phyloP scores from a whole-genome alignment of 2,113 vertebrate genomes.

The Alosa alosa region DNA sequence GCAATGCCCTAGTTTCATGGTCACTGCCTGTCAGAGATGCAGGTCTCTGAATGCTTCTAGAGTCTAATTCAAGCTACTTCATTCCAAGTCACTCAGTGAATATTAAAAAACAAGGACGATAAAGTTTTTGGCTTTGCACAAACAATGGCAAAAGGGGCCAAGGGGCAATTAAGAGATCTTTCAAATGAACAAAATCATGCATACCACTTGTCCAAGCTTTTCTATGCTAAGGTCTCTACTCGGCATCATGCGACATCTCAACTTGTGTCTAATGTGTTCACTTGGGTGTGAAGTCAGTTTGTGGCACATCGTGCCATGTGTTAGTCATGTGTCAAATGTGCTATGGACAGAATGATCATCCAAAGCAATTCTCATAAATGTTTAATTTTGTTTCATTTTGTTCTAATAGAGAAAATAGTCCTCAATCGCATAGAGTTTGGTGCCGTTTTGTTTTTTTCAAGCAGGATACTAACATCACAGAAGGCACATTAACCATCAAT shows the following conservation, averaged over 20 bases:
- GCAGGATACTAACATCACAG: no score
- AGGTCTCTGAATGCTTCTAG: no score
- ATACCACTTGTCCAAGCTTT: not conserved
- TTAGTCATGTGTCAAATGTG: not conserved
- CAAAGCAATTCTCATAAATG: not conserved
- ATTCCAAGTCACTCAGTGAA: not conserved
- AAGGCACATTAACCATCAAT: no score
- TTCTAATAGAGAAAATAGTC: not conserved
- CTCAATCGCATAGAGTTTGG: not conserved
- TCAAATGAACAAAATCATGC: not conserved
- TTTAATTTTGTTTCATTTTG: not conserved
- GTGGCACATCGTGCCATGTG: not conserved
- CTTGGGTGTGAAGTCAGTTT: constrained; percentile 1
- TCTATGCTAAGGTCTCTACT: not conserved
- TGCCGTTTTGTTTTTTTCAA: no score
- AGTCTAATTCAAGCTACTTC: not conserved
- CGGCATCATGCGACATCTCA: not conserved
- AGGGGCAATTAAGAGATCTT: not conserved
- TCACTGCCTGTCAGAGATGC: no score
- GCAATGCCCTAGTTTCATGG: no score
- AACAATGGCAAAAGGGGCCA: not conserved
- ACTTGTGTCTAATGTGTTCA: constrained; percentile 1
- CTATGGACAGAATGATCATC: not conserved
- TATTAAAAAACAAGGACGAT: not conserved
- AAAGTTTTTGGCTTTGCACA: not conserved